phyloP scores from a whole-genome alignment of 2,797 vertebrate species.

The Dromococcyx pavoninus region DNA sequence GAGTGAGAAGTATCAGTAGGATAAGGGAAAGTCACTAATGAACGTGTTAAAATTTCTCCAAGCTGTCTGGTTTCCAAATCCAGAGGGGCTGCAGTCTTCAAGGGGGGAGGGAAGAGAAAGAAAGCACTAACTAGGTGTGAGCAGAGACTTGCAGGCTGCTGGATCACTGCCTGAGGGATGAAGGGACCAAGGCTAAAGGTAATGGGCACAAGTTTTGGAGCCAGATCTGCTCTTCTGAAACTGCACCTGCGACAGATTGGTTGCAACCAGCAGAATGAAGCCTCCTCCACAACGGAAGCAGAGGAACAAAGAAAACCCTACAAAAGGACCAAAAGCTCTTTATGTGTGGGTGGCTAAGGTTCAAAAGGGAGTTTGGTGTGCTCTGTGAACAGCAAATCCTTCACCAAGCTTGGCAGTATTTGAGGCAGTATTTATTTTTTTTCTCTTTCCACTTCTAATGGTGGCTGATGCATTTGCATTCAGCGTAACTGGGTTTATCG shows the following conservation, averaged over 20 bases:
- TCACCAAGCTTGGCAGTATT: not conserved
- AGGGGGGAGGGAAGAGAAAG: not conserved
- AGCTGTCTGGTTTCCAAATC: not conserved
- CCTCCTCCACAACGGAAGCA: not conserved
- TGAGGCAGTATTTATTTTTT: not conserved
- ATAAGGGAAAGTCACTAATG: not conserved
- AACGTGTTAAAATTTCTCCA: not conserved
- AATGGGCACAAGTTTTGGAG: not conserved
- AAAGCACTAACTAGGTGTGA: not conserved
- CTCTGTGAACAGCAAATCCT: not conserved
- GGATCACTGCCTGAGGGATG: not conserved
- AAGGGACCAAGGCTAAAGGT: not conserved
- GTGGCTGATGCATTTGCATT: not conserved
- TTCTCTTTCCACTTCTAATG: not conserved
- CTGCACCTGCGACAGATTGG: not conserved
- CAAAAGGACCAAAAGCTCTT: not conserved
- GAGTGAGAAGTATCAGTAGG: rapidly evolving
- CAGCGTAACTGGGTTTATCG: not conserved
- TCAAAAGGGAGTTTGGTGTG: not conserved
- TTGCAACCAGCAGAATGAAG: not conserved
- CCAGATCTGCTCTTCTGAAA: rapidly evolving
- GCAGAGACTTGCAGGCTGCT: not conserved
- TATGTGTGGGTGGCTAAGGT: rapidly evolving
- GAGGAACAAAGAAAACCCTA: not conserved
- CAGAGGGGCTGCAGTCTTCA: not conserved